Percentiles rank a stretch among this genome's conserved stretches.
phyloP scores from a whole-genome alignment of 2,888 invertebrate species.

The Allygus modestus region DNA sequence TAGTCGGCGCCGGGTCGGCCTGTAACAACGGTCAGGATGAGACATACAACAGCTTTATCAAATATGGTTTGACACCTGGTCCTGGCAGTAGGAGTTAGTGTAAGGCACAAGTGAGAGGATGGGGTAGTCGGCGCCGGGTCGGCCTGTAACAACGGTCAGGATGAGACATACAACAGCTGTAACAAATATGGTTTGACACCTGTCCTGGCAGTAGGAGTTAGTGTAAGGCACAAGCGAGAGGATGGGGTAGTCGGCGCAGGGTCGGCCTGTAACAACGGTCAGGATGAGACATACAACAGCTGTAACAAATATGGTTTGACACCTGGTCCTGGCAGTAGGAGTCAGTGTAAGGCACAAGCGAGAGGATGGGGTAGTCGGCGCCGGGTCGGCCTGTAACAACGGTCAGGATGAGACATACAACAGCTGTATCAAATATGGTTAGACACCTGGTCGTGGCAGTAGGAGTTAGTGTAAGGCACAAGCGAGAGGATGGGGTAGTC shows the following conservation, averaged over 20 bases:
- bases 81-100: too few species aligned
- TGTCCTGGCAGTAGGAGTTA: too few species aligned
- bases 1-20: constrained; percentile 95
- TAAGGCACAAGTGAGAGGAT: constrained; percentile 89
- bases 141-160: constrained; percentile 83
- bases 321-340: constrained; percentile 94
- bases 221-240: constrained; percentile 89
- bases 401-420: too few species aligned
- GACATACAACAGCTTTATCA: too few species aligned
- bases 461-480: constrained; percentile 93
- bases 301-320: constrained; percentile 21
- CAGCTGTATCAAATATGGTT: constrained; percentile 52
- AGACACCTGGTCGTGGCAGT: constrained; percentile 93
- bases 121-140: constrained; percentile 94
- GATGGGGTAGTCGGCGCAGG: constrained; percentile 93
- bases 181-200: not conserved
- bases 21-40: too few species aligned
- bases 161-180: too few species aligned
- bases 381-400: constrained; percentile 89
- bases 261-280: constrained; percentile 85
- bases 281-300: too few species aligned
- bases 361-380: constrained; percentile 92
- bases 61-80: too few species aligned
- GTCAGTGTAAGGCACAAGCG: constrained; percentile 91
- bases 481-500: constrained; percentile 91